Evolutionary conservation across 1,140 invertebrate genomes (phyloP), one percentile per base, ranked within the genome.

Genomic region (Berghia stephanieae): DNA sequence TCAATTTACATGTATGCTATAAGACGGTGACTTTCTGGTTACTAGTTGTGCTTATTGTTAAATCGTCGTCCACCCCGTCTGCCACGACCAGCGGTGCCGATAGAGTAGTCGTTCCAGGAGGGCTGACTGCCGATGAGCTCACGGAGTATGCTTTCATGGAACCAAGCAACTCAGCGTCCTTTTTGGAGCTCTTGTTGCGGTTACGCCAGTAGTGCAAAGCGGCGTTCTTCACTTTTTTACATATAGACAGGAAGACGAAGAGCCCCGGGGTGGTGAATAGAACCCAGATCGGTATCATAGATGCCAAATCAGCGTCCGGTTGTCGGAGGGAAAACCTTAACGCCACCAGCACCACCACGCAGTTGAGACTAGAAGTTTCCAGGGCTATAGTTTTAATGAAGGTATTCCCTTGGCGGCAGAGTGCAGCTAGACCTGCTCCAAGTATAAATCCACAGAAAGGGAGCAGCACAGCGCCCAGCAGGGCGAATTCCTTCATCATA

Each of bases 11-110:
- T 43, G 38, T 43, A 1, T 6, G 81, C 85, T 86, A 86, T 79
- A 85, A 84, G 44, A 86, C 85, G 16, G 85, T 86, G 43, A 86
- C 84, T 79, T 86, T 85, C 70, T 87, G 83, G 80, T 83, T 85
- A 71, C 82, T 79, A 3, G 75, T 81, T 18, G 80, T 81, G 73
- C 72, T 75, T 10, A 63, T 63, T 5, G 55, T 75, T 4, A 34
- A 79, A 38, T 84, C 85, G 73, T 86, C 85, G 40, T 85, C 85
- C 10, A 79, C 78, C 34, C 83, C 77, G 75, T 87, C 86, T 21
- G 82, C 83, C n/a, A 86, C 83, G 77, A 87, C 86, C 31, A 86
- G 68, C 21, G 86, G 86, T 38, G 86, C 85, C 27, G 86, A 88
- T 40, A 88, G 78, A 10, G 86, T 84, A 27, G 86, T 84, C 78